Evolutionary conservation across 1,140 invertebrate species (phyloP), one percentile per base, ranked within the genome.

Genomic region (Zophobas atratus): DNA sequence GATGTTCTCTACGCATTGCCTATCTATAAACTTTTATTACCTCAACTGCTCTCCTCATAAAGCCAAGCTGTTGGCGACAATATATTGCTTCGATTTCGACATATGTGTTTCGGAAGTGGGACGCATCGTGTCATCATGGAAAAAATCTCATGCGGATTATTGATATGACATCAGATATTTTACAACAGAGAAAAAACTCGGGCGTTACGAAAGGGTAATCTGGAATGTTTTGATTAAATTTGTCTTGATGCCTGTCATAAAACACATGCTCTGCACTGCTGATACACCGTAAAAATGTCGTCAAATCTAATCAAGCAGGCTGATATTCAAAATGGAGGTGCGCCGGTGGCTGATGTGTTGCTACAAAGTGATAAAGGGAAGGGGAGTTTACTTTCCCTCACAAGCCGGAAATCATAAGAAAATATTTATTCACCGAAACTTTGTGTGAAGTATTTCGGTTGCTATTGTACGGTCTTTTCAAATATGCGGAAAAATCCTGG

Each of bases 1-100:
- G 56, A 60, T 60, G 56, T 60, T 60, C 56, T 60, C 60, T 43
- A 67, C 60, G 60, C 60, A 67, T 67, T 43, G 38, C 60, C 38
- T 67, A 67, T 67, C 60, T 67, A 67, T 67, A 67, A 67, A 67
- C 60, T 67, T 67, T 67, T 67, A 67, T 67, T 67, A 67, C 60
- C 60, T 67, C 60, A 67, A 67, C 60, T 67, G 60, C 60, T 67
- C 60, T 67, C 60, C 60, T 67, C 60, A 67, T 67, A 67, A 67
- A 67, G 60, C 60, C 60, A 67, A 67, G 60, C 60, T 67, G 60
- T 67, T 67, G 60, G 60, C 39, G 60, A 43, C 60, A 43, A 67
- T 67, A 67, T 67, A 67, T 67, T 67, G 60, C 60, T 20, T 43
- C 60, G 60, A 67, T 67, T 67, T 67, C 60, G 60, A 43, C 60